Base-by-base conservation (phyloP, 2,113 vertebrate species). In the Chaenocephalus aceratus region DNA sequence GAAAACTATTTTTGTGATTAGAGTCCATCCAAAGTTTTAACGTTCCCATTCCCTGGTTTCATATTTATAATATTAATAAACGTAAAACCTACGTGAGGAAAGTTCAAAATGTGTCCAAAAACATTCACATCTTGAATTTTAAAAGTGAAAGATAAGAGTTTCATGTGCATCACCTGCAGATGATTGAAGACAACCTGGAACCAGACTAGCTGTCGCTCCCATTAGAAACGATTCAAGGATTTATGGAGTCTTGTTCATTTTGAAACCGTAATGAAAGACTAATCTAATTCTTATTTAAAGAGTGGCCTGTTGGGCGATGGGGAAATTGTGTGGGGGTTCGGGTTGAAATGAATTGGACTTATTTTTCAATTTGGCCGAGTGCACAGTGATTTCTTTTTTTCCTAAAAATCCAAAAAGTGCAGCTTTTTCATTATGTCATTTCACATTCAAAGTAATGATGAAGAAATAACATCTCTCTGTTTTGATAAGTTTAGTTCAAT, bases 391-490 rank as follows among this genome's bases (percentile, higher is more conserved):
- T 41, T 36, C 10, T 58, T 59, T 18, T 30, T 30, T 30, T 30
- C 30, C 30, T 30, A 30, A 30, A 30, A 30, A 30, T 30, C 3
- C 0, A 30, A 30, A 4, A 30, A 3, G 41, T 34, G 64, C 46
- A 66, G 10, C 6, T 57, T 16, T 44, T 53, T 87, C 84, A 68
- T 74, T 86, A 73, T 91, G 90, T 93, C 89, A 92, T 93, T 92
- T 93, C 90, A 89, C 54, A 85, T 90, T 83, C 76, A 89, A 86
- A 84, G 84, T 83, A 51, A 85, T 58, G 77, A 60, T 44, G 46
- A 78, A 34, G 30, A 82, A 67, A 77, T 63, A 75, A 56, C 68
- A 61, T 30, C 16, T 5, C 45, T 54, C 48, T 75, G 18, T 56
- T 36, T 15, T 60, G 18, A 69, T 57, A 72, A 16, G 10, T 56